Evolutionary conservation across 2,797 vertebrate genomes (phyloP), one percentile per base, ranked within the genome.

Genomic region (Arctocebus calabarensis): DNA sequence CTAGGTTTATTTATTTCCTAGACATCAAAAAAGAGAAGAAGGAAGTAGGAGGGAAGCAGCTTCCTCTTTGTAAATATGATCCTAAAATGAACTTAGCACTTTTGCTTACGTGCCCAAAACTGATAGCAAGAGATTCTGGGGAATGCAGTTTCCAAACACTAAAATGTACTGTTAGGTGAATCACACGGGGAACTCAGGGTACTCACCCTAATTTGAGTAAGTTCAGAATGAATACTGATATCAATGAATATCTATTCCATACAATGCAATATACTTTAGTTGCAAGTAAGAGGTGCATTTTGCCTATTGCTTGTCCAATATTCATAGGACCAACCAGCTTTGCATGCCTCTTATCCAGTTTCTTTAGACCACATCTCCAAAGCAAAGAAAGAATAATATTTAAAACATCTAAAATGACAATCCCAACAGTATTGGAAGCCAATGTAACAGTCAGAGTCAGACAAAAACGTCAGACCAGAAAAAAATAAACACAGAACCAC

Each of bases 21-120:
- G 6, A 93, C 12, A 84, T 74, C 27, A 84, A 43, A 95, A 84
- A 84, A 84, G n/a, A 55, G 12, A 82, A 91, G 79, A 7, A 34
- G 9, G 1, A 84, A 68, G 9, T 43, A 4, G 16, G 73, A 7
- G 8, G 7, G 1, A 68, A 64, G 10, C 14, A 91, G 25, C 5
- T 94, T 88, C 52, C 29, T 82, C 78, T 79, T 59, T 81, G 23
- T 85, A 81, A 9, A 64, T 40, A 11, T 62, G 32, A 55, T n/a
- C 19, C 11, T 64, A 5, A 92, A 84, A 83, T 12, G 25, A 94
- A 78, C 1, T 22, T 20, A 62, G 25, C 29, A 82, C 32, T 77
- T 86, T 37, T 79, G 8, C 13, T 62, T 29, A 52, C 52, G 9
- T 82, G 13, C 17, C 75, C n/a, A 78, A 90, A 91, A 70, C 3